Base-by-base conservation (phyloP, 2,113 vertebrate genomes). In the Sinocyclocheilus anophthalmus region DNA sequence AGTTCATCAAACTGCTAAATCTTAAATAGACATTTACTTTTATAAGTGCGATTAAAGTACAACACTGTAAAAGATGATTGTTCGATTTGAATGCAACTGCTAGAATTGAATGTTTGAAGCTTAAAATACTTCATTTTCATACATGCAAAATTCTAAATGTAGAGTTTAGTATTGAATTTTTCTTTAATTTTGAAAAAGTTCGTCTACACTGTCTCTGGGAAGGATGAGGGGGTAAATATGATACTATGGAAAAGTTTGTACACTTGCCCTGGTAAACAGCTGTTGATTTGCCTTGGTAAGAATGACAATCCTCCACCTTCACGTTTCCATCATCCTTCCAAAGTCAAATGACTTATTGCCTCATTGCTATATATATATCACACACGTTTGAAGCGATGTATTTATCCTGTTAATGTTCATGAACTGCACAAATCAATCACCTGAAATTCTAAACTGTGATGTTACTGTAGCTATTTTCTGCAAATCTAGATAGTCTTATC, bases 211-310 rank as follows among this genome's bases (percentile, higher is more conserved):
- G 50, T 39, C 59, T 63, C n/a, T 59, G 26, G 33, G 45, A 48
- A 37, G 76, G 53, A 48, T 65, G 48, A 8, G n/a, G n/a, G 26
- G 14, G 1, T 63, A 0, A 67, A 81, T 81, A 13, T 67, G 39
- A 81, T 50, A 1, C 48, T 33, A 48, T 86, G 57, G 79, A 87
- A 86, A 42, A 33, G 16, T 76, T 70, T 86, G 57, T 22, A 12
- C 39, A 11, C 39, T 70, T 90, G 87, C n/a, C 61, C 61, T 20
- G 33, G 79, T 30, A 83, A 79, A 75, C 88, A 89, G 81, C 84
- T 88, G 90, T 85, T 76, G 24, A 83, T 70, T 75, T 87, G 83
- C 84, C 87, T 80, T 48, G 24, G 65, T 42, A 83, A 77, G 82
- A 86, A 88, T 85, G 83, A 70, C 63, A 81, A 81, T 14, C 83